Evolutionary conservation across 2,113 vertebrate species (phyloP), one percentile per base, ranked within the genome.

Genomic region (mouse (Mus musculus)): DNA sequence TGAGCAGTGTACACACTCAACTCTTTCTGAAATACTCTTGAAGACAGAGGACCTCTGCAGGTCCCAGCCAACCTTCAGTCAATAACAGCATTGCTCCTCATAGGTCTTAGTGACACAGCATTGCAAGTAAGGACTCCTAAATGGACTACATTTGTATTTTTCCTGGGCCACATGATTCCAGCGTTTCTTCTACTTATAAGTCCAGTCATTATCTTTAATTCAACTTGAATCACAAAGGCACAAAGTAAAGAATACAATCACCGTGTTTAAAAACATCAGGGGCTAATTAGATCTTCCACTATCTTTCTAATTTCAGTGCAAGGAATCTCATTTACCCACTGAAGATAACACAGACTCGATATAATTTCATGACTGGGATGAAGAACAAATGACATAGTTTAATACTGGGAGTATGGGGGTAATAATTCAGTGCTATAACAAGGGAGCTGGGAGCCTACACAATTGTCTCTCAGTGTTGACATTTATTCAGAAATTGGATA

Each of bases 51-150:
- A 28, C 26, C 42, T 67, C 61, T 28, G 0, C 17, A 30, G 61
- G 56, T 14, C 10, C 30, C n/a, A 63, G 59, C 7, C 56, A 14
- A 20, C 24, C 5, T 1, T 13, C 28, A 17, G 4, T 39, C n/a
- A 72, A 65, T 1, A 28, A 36, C 36, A 95, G 17, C 72, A 49
- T 59, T 76, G n/a, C 42, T 90, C 36, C 56, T 65, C 56, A 76
- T 13, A 22, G 28, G 30, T 95, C 93, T 94, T 65, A 93, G 65
- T 22, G 80, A 49, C 61, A 95, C 88, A 95, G 91, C 73, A 77
- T 54, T 75, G 16, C 67, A 71, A 76, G 30, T 3, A 11, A n/a
- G 6, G 3, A 69, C 90, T 96, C 33, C 54, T 69, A 65, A 91
- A 78, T 69, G 67, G 78, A 2, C 28, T 65, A 33, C 7, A 33